Conservation (phyloP, 1,140 invertebrate genomes). For the Drosophila sp. region DNA sequence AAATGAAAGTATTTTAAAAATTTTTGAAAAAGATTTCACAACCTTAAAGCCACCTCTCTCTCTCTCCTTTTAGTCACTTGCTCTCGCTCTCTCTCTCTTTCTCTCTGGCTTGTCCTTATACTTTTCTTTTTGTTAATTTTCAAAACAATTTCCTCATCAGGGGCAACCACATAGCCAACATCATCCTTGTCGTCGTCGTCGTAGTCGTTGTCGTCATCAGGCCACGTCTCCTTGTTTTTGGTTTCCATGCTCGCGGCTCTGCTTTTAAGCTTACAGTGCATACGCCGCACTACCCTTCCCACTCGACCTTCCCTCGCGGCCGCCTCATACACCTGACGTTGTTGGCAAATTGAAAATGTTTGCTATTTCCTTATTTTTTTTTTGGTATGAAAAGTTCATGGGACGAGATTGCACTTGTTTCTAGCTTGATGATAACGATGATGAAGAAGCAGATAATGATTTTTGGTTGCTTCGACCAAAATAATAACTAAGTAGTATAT, state of each 20-base stretch:
- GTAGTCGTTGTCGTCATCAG: conserved; percentile 26
- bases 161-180: conserved; percentile 57
- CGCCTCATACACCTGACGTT: conserved; percentile 50
- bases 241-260: conserved; percentile 65
- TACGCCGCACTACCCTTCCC: neutral
- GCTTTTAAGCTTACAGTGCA: conserved; percentile 34
- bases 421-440: conserved; percentile 32
- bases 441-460: conserved; percentile 8
- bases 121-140: conserved; percentile 51
- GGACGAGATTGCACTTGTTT: conserved; percentile 51
- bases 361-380: conserved; percentile 35
- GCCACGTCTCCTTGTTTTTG: conserved; percentile 60
- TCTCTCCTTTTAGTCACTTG: too few relatives aligned
- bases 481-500: conserved; percentile 31
- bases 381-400: conserved; percentile 52
- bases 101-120: conserved; percentile 13
- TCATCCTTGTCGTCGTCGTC: conserved; percentile 52
- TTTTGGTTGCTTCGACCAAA: conserved; percentile 29
- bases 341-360: conserved; percentile 76
- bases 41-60: too few relatives aligned
- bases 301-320: neutral
- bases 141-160: conserved; percentile 77
- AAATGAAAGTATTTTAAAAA: too few relatives aligned
- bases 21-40: too few relatives aligned
- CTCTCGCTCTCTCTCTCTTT: neutral